A percentile compares a stretch with the other conserved stretches of the same genome.
Conservation (phyloP, 1,140 invertebrate genomes). For the Leptoteleia sp. region DNA sequence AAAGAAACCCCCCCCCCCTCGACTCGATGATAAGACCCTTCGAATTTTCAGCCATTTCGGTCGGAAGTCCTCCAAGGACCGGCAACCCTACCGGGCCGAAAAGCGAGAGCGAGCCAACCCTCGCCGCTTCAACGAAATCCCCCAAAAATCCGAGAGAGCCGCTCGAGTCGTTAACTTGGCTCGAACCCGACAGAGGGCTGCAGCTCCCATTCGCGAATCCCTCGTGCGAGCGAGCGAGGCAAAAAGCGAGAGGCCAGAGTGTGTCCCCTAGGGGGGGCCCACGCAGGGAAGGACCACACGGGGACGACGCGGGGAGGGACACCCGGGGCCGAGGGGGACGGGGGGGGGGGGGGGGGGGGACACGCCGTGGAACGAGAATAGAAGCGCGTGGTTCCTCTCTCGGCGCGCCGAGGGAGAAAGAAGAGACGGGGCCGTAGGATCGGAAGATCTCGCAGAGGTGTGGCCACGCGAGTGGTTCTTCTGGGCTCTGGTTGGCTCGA, state of each 20-base stretch:
- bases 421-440: slow-evolving; percentile 61
- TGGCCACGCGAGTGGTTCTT: slow-evolving; percentile 79
- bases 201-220: slow-evolving; percentile 72
- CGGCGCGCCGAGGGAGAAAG: slow-evolving; percentile 61
- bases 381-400: slow-evolving; percentile 56
- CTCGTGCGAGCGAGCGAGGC: slow-evolving; percentile 26
- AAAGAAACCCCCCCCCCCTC: too few species aligned
- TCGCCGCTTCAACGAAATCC: too few species aligned
- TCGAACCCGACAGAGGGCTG: slow-evolving; percentile 75
- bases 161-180: slow-evolving; percentile 3
- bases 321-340: too few species aligned
- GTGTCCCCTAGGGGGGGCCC: slow-evolving; percentile 33
- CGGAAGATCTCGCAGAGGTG: slow-evolving; percentile 76
- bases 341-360: too few species aligned
- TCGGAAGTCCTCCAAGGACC: too few species aligned
- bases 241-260: slow-evolving; percentile 50
- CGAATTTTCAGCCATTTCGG: too few species aligned
- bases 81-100: too few species aligned
- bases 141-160: slow-evolving; percentile 2
- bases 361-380: slow-evolving; percentile 44
- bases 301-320: too few species aligned
- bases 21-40: too few species aligned
- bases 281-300: too few species aligned
- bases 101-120: too few species aligned
- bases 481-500: slow-evolving; percentile 80